These are phyloP conservation scores for Echinops telfairi DNA, from an alignment of 2,113 vertebrate genomes.

Conservation along the genomic window DNA sequence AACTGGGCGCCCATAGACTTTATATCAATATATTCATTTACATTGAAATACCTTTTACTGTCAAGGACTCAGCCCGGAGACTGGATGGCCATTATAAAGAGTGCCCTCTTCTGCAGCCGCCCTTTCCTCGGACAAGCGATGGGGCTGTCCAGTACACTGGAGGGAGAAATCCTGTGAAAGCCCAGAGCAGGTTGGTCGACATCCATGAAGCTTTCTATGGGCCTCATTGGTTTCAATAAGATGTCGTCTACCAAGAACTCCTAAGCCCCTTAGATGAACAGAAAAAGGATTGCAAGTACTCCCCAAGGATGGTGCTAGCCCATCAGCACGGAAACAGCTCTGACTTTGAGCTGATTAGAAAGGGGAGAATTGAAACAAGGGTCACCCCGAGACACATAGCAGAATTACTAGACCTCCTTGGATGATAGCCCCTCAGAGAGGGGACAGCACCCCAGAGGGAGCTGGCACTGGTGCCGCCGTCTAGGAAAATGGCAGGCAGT, in stretches of 20 bases:
- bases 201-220: conserved; percentile 30
- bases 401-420: conserved; percentile 22
- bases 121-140: conserved; percentile 39
- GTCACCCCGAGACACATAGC: conserved; percentile 44
- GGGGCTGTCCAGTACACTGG: not conserved
- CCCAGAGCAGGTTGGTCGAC: not conserved
- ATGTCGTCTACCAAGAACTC: conserved; percentile 25
- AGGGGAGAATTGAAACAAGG: conserved; percentile 35
- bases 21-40: conserved; percentile 80
- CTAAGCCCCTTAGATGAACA: conserved; percentile 44
- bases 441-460: not conserved
- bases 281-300: conserved; percentile 31
- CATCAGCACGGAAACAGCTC: conserved; percentile 47
- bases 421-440: not conserved
- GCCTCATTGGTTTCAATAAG: conserved; percentile 60
- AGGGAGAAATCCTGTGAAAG: conserved; percentile 51
- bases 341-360: conserved; percentile 66
- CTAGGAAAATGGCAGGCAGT: not conserved
- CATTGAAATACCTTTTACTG: conserved; percentile 81
- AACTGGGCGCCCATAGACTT: conserved; percentile 58
- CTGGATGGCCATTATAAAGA: conserved; percentile 71
- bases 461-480: not conserved
- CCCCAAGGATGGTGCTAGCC: conserved; percentile 19
- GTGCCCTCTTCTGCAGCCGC: conserved; percentile 46
- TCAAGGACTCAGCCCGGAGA: conserved; percentile 62